phyloP scores from a whole-genome alignment of 1,140 invertebrate species.

The Microvelia longipes region DNA sequence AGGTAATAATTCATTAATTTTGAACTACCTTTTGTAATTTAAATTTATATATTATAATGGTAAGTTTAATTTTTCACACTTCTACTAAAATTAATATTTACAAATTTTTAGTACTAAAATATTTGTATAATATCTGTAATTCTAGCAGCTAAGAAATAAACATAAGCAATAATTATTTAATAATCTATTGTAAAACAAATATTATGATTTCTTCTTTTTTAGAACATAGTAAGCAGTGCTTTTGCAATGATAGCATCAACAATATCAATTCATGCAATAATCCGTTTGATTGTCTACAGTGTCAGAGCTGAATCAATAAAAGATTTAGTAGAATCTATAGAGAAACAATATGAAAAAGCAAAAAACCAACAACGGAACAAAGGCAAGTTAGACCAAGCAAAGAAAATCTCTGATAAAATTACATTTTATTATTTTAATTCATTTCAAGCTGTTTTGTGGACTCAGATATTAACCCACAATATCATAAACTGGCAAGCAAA shows the following conservation, averaged over 20 bases:
- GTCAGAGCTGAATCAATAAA: background rate
- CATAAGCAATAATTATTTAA: no score
- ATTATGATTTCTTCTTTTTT: background rate
- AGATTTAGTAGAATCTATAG: background rate
- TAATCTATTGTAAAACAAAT: no score
- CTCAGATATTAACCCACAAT: background rate
- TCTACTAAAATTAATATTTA: no score
- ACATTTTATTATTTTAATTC: background rate
- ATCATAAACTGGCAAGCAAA: background rate
- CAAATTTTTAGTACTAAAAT: no score
- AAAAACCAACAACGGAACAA: background rate
- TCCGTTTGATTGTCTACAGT: background rate
- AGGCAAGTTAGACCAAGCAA: background rate
- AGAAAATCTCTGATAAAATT: background rate
- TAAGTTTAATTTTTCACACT: no score
- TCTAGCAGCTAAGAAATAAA: no score
- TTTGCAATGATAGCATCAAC: background rate
- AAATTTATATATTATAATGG: no score
- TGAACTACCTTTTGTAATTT: no score
- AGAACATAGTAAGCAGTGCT: background rate
- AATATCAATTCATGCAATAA: background rate
- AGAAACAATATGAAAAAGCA: background rate
- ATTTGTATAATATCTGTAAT: no score
- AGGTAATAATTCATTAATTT: no score
- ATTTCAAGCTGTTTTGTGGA: background rate